These are phyloP conservation scores for Epinephelus moara DNA, from an alignment of 2,113 vertebrate genomes.

Conservation along the genomic window DNA sequence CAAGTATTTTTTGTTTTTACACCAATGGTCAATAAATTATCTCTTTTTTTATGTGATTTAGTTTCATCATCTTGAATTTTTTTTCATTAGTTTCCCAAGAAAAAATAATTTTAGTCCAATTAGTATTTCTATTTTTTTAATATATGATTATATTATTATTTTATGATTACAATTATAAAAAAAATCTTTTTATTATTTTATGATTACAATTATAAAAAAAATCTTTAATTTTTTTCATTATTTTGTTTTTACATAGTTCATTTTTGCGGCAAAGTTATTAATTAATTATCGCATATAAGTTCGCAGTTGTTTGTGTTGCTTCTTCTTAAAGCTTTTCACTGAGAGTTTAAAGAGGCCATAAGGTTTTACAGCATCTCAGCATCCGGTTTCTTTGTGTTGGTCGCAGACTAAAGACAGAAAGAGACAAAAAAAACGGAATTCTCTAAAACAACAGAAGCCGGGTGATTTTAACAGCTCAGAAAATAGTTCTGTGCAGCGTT, in stretches of 20 bases:
- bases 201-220: background rate
- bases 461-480: too few relatives aligned
- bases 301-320: background rate
- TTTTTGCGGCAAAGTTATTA: background rate
- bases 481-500: background rate
- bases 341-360: conserved; percentile 42
- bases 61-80: background rate
- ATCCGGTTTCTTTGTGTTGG: conserved; percentile 38
- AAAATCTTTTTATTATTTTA: background rate
- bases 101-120: background rate
- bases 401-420: conserved; percentile 19
- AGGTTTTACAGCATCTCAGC: conserved; percentile 58
- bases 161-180: background rate
- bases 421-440: background rate
- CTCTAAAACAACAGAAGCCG: background rate
- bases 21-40: conserved; percentile 33
- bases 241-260: background rate
- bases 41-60: conserved; percentile 1
- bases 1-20: conserved; percentile 30
- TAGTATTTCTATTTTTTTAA: background rate
- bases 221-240: background rate
- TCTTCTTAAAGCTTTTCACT: conserved; percentile 1
- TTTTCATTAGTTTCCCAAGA: background rate
- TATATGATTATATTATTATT: background rate
- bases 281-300: background rate